phyloP scores from a whole-genome alignment of 2,113 vertebrate species.

The Lycaon pictus region DNA sequence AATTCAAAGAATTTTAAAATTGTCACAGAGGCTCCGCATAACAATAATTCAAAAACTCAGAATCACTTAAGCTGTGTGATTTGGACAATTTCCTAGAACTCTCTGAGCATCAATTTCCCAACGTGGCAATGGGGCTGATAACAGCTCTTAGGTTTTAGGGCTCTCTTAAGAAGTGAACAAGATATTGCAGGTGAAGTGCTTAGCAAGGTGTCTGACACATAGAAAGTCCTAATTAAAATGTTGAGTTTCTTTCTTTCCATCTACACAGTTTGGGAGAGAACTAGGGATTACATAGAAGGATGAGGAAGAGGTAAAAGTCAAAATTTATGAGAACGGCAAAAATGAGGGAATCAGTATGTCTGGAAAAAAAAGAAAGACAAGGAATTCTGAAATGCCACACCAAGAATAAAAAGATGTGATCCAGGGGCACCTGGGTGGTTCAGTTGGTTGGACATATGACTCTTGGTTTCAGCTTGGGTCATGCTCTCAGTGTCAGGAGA shows the following conservation, averaged over 20 bases:
- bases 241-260: background rate
- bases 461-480: background rate
- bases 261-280: background rate
- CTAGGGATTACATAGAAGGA: background rate
- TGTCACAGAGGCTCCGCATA: background rate
- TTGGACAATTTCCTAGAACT: background rate
- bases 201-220: background rate
- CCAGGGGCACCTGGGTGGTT: background rate
- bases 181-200: background rate
- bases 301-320: background rate
- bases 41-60: background rate
- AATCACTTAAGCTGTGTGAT: background rate
- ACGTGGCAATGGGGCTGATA: background rate
- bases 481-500: background rate
- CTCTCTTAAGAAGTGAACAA: background rate
- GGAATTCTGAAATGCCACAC: background rate
- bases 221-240: background rate
- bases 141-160: background rate
- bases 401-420: background rate
- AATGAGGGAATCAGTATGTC: background rate
- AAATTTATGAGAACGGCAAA: background rate
- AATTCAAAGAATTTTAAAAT: conserved; percentile 33
- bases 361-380: background rate
- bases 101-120: background rate
- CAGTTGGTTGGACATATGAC: background rate